Conservation (phyloP, 92 coral and sea anemone species). For the Parazoanthus swiftii region DNA sequence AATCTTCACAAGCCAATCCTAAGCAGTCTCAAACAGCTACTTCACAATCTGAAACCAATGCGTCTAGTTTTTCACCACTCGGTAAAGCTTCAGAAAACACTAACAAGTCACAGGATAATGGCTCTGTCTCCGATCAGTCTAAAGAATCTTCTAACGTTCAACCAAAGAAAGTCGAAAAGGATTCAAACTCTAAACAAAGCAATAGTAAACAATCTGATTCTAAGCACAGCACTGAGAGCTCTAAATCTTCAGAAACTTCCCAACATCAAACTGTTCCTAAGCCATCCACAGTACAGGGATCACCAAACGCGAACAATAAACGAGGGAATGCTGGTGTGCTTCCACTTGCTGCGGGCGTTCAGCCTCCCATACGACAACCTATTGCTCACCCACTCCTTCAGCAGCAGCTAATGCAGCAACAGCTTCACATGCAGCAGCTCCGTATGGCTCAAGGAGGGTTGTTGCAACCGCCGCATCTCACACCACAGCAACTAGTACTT, state of each 20-base stretch:
- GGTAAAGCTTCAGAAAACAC: conserved; percentile 21
- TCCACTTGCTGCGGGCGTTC: conserved; percentile 68
- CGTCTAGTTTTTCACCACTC: not conserved
- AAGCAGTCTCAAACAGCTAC: conserved; percentile 47
- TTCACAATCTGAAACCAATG: conserved; percentile 40
- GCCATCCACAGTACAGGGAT: conserved; percentile 46
- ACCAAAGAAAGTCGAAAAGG: conserved; percentile 43
- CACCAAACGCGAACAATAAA: conserved; percentile 43
- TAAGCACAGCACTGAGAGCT: conserved; percentile 26
- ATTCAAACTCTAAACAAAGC: conserved; percentile 39
- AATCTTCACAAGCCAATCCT: conserved; percentile 28
- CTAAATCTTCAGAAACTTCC: conserved; percentile 26
- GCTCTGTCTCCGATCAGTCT: conserved; percentile 27
- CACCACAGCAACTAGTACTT: conserved; percentile 86
- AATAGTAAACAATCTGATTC: conserved; percentile 43
- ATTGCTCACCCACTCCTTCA: conserved; percentile 68
- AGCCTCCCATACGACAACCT: conserved; percentile 75
- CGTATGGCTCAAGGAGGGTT: conserved; percentile 96
- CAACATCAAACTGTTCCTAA: conserved; percentile 31
- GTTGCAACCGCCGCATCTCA: conserved; percentile 74
- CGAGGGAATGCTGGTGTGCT: conserved; percentile 46
- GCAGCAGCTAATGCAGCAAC: conserved; percentile 87
- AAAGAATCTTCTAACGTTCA: conserved; percentile 47
- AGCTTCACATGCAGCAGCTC: conserved; percentile 84
- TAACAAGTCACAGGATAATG: conserved; percentile 40